Evolutionary conservation across 2,797 vertebrate species (phyloP), one percentile per base, ranked within the genome.

Genomic region (Poeciliopsis infans): DNA sequence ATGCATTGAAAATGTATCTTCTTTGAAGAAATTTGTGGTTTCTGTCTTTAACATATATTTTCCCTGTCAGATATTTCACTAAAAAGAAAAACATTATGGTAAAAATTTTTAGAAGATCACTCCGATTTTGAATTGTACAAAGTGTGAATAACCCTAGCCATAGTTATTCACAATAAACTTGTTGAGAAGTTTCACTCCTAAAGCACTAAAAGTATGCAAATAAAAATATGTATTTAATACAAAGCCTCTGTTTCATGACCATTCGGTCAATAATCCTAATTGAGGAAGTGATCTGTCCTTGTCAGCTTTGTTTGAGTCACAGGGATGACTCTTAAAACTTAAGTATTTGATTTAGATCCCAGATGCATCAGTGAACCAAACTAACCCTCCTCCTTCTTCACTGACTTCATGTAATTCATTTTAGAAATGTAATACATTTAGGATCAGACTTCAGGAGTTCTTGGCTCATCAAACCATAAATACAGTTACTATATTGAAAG

Each of bases 321-420:
- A 74, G 66, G 43, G 11, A 1, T 28, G 43, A 69, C 78, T 61
- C 70, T 79, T 79, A 85, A 84, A 80, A 41, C 57, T 69, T 79
- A 82, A 86, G 83, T 80, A 41, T 11, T 25, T 1, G 13, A 73
- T 78, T 85, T 72, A 84, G 61, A 72, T 75, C 36, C 36, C 3
- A 6, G 57, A 59, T 74, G 78, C 82, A 86, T 77, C 75, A 79
- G 49, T 85, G 88, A 87, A 83, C 80, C 83, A 77, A 80, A 76
- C 75, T 45, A 79, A 73, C 69, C 66, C 74, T 57, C 53, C 16
- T 69, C 28, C 46, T 59, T 90, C 80, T 91, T 89, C 87, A 83
- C 71, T 64, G 71, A 87, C 79, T 85, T 76, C 71, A 84, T 85
- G 82, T 73, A 75, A 83, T 71, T 83, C 77, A 85, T 86, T 93